phyloP scores from a whole-genome alignment of 2,888 invertebrate genomes.

The Escarpia spicata region DNA sequence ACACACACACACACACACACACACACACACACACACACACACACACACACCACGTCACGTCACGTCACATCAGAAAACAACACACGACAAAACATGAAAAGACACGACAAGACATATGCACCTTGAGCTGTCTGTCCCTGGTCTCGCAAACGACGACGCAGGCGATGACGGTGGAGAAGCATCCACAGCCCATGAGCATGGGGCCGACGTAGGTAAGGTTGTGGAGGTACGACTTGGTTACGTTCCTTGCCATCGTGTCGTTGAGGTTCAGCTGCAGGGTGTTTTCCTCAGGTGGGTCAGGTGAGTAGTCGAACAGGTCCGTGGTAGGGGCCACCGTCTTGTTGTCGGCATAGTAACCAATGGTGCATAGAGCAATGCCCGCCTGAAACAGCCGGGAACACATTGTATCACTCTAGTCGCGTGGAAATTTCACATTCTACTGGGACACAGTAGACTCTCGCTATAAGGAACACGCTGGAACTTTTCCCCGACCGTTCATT shows the following conservation, averaged over 20 bases:
- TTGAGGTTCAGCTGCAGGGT: not conserved
- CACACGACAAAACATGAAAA: not conserved
- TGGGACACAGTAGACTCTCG: not conserved
- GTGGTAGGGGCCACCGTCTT: slow-evolving; percentile 19
- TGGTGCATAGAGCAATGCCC: slow-evolving; percentile 39
- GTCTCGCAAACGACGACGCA: slow-evolving; percentile 99
- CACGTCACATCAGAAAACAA: not conserved
- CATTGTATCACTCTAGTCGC: not conserved
- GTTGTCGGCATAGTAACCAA: slow-evolving; percentile 39
- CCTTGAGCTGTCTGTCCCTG: slow-evolving; percentile 89
- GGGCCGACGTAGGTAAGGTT: slow-evolving; percentile 92
- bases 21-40: too few species aligned
- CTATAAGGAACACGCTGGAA: too few species aligned
- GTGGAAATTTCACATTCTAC: not conserved
- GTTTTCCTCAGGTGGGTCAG: not conserved
- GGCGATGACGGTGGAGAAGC: slow-evolving; percentile 95
- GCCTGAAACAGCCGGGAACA: not conserved
- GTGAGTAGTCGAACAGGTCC: not conserved
- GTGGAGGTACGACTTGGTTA: slow-evolving; percentile 26
- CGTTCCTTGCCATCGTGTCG: slow-evolving; percentile 21
- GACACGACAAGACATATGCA: slow-evolving; percentile 62
- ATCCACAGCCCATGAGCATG: slow-evolving; percentile 96
- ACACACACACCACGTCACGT: not conserved
- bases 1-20: too few species aligned
- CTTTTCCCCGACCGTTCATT: too few species aligned